phyloP scores from a whole-genome alignment of 1,140 invertebrate genomes.

The Acyrthosiphon pisum region DNA sequence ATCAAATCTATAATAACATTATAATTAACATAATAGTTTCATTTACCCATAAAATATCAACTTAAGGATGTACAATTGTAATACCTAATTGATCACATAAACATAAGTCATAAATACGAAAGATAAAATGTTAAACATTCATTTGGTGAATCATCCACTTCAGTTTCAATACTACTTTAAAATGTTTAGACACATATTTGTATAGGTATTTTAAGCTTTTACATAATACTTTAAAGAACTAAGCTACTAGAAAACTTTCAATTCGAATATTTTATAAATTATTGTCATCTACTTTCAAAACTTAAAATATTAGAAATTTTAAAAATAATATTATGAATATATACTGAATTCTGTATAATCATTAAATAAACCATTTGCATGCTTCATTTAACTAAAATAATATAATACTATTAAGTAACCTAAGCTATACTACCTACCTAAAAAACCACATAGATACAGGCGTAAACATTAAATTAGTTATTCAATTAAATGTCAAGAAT shows the following conservation, averaged over 20 bases:
- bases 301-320: not conserved
- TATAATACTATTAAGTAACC: not conserved
- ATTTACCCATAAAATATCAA: not conserved
- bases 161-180: not conserved
- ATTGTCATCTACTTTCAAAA: not conserved
- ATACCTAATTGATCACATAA: slow-evolving; percentile 3
- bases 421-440: not conserved
- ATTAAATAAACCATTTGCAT: not conserved
- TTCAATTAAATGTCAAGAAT: not conserved
- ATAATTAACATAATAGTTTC: not conserved
- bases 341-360: not conserved
- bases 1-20: not conserved
- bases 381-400: not conserved
- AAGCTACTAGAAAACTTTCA: not conserved
- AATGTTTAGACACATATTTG: not conserved
- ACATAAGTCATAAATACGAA: not conserved
- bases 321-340: not conserved
- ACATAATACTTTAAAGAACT: not conserved
- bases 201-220: not conserved
- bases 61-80: not conserved
- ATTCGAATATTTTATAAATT: not conserved
- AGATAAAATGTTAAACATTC: not conserved
- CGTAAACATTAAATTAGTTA: not conserved
- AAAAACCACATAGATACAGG: not conserved
- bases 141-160: not conserved